phyloP scores from a whole-genome alignment of 1,140 invertebrate genomes.

The Zaprionus camerounensis region DNA sequence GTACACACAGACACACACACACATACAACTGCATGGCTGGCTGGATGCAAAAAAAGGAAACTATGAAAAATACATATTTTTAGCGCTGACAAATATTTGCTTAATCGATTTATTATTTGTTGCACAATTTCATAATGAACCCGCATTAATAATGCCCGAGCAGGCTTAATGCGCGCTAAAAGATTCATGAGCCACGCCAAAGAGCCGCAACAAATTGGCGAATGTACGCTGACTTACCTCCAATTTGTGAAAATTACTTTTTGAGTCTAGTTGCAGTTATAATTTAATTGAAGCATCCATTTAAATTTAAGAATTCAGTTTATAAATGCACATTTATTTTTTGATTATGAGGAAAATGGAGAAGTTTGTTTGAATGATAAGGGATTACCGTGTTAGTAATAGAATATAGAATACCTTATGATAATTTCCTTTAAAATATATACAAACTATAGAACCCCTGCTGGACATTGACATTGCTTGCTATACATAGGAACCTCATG shows the following conservation, averaged over 20 bases:
- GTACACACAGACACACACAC: constrained; percentile 61
- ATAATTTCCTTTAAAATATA: too few relatives aligned
- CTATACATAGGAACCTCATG: too few relatives aligned
- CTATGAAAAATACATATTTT: constrained; percentile 69
- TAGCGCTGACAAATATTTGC: constrained; percentile 77
- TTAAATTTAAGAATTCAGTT: background rate
- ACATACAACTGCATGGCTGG: too few relatives aligned
- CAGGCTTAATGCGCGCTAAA: constrained; percentile 61
- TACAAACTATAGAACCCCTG: too few relatives aligned
- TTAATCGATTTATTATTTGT: constrained; percentile 82
- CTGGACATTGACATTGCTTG: too few relatives aligned
- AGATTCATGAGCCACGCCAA: constrained; percentile 51
- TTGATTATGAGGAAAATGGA: too few relatives aligned
- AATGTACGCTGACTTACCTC: background rate
- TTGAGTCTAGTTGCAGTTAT: background rate
- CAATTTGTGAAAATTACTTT: constrained; percentile 10
- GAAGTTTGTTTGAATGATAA: too few relatives aligned
- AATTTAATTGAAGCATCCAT: background rate
- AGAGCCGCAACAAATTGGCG: background rate
- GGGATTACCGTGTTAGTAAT: too few relatives aligned
- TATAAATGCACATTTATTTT: background rate
- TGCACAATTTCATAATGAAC: constrained; percentile 79
- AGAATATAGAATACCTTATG: too few relatives aligned
- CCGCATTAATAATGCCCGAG: constrained; percentile 70
- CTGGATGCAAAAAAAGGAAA: constrained; percentile 15